Evolutionary conservation across 2,797 vertebrate species (phyloP).

Genomic region (Miichthys miiuy): DNA sequence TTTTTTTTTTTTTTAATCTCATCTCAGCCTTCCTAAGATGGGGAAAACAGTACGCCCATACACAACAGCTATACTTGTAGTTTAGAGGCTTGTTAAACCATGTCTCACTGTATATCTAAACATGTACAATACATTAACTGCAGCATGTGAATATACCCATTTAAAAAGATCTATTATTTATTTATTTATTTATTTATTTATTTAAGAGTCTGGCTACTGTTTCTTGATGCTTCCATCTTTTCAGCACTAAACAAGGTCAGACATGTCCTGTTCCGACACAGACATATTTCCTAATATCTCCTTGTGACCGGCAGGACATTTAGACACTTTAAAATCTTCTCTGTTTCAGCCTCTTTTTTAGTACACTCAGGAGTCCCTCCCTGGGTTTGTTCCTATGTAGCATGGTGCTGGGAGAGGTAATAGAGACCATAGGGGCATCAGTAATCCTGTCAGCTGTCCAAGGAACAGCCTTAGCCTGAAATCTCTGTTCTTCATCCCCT

Average conservation of each 20-base stretch:
- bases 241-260: background rate
- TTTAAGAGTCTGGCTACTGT: background rate
- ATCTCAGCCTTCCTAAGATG: background rate
- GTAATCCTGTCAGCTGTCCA: conserved; percentile 72
- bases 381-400: conserved; percentile 43
- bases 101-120: background rate
- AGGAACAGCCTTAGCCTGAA: conserved; percentile 61
- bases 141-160: no score
- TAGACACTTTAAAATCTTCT: conserved; percentile 37
- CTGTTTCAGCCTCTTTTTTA: conserved; percentile 32
- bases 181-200: no score
- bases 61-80: background rate
- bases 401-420: conserved; percentile 64
- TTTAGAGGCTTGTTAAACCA: background rate
- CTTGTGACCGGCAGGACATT: conserved; percentile 30
- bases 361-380: conserved; percentile 23
- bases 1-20: background rate
- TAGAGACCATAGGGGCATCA: conserved; percentile 72
- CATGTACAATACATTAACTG: background rate
- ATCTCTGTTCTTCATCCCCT: conserved; percentile 69
- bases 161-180: no score
- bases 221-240: background rate
- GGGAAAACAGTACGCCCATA: background rate
- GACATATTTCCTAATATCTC: conserved; percentile 3
- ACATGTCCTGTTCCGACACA: background rate